Conservation (phyloP, 2,797 vertebrate species). For the Scarus forsteni region DNA sequence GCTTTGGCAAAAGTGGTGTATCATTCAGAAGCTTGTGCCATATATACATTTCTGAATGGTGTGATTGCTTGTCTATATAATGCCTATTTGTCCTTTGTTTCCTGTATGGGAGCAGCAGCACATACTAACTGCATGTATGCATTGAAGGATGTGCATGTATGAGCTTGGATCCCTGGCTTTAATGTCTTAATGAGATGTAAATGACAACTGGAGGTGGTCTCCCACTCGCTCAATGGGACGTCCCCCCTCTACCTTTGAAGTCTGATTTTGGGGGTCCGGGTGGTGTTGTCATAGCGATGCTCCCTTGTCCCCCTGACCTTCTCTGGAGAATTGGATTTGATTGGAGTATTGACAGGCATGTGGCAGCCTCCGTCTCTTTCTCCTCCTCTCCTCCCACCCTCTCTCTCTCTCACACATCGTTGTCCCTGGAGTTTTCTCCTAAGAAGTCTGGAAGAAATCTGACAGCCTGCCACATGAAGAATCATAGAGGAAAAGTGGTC, state of each 20-base stretch:
- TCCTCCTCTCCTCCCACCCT: neutral
- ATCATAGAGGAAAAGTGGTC: slow-evolving; percentile 3
- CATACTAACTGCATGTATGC: slow-evolving; percentile 18
- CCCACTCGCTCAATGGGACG: slow-evolving; percentile 63
- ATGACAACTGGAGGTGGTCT: slow-evolving; percentile 75
- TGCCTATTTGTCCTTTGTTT: neutral
- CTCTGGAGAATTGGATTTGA: slow-evolving; percentile 69
- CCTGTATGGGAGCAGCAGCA: neutral
- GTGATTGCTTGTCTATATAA: too few relatives aligned
- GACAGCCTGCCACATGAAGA: slow-evolving; percentile 39
- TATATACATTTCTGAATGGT: too few relatives aligned
- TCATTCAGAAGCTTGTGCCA: too few relatives aligned
- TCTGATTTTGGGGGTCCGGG: slow-evolving; percentile 57
- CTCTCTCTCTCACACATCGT: slow-evolving; percentile 8
- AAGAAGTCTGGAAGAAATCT: slow-evolving; percentile 31
- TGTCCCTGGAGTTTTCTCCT: slow-evolving; percentile 43
- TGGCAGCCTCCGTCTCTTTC: slow-evolving; percentile 58
- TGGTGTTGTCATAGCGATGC: slow-evolving; percentile 76
- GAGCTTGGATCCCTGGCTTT: slow-evolving; percentile 29
- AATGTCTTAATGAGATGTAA: slow-evolving; percentile 78
- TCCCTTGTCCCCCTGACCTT: slow-evolving; percentile 50
- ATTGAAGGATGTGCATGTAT: slow-evolving; percentile 15
- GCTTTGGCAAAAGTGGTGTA: too few relatives aligned
- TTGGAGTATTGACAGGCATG: slow-evolving; percentile 76
- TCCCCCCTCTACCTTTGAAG: slow-evolving; percentile 71